Conservation (phyloP, 30 jellyfish, hydroid and myxozoan species). For the Turritopsis dohrnii region DNA sequence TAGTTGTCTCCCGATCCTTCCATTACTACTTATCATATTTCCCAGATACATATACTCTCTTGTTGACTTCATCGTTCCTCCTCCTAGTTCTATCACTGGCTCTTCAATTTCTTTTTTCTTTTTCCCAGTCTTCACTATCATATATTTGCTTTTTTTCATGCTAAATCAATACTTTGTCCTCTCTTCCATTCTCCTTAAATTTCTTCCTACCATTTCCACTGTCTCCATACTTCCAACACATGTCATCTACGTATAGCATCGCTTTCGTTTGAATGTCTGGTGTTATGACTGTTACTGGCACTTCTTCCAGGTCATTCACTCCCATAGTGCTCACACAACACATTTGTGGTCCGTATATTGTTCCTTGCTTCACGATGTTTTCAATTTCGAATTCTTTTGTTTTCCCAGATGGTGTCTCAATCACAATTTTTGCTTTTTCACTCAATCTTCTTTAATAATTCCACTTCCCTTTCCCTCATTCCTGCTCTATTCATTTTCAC, state of each 20-base stretch:
- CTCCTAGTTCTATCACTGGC: not conserved
- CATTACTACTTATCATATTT: too few relatives aligned
- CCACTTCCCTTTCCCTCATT: not conserved
- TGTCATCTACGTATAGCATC: not conserved
- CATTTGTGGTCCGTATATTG: constrained; percentile 24
- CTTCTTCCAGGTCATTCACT: not conserved
- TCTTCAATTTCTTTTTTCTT: too few relatives aligned
- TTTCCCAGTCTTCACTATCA: not conserved
- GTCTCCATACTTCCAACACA: not conserved
- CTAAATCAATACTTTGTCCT: not conserved
- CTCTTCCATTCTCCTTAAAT: constrained; percentile 32
- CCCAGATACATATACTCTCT: too few relatives aligned
- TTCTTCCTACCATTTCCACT: constrained; percentile 32
- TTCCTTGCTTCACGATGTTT: constrained; percentile 36
- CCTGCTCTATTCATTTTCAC: constrained; percentile 12
- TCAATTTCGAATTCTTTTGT: constrained; percentile 22
- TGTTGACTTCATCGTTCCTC: too few relatives aligned
- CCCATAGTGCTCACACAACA: not conserved
- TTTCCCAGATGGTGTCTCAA: constrained; percentile 32
- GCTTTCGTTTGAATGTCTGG: not conserved
- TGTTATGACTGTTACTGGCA: not conserved
- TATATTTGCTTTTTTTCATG: not conserved
- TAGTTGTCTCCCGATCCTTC: too few relatives aligned
- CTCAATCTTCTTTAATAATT: not conserved
- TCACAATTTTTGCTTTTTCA: constrained; percentile 21